Percentiles rank a stretch among this genome's conserved stretches.
phyloP scores from a whole-genome alignment of 1,140 invertebrate genomes.

The Paraescarpia echinospica region DNA sequence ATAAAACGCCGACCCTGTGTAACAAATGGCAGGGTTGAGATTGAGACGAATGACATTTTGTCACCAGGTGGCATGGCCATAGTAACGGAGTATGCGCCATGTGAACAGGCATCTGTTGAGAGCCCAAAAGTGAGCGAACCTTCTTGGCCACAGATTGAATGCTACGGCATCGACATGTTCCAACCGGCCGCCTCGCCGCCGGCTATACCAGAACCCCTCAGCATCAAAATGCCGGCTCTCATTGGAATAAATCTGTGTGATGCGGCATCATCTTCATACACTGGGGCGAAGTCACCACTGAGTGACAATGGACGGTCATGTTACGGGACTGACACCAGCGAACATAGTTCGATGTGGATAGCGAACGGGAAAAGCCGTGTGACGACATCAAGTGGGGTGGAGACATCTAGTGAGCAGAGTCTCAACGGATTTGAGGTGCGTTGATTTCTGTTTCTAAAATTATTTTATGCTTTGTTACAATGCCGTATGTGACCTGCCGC shows the following conservation, averaged over 20 bases:
- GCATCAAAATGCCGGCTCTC: not conserved
- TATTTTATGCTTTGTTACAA: not conserved
- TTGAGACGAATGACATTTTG: not conserved
- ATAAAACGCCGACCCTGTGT: slow-evolving; percentile 49
- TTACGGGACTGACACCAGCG: not conserved
- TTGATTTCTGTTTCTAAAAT: not conserved
- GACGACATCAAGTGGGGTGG: slow-evolving; percentile 33
- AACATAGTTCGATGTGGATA: not conserved
- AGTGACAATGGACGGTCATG: not conserved
- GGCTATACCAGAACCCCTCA: not conserved
- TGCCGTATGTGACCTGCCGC: too few relatives aligned
- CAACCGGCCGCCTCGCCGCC: not conserved
- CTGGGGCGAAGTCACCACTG: not conserved
- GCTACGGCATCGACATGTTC: not conserved
- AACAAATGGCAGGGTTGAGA: not conserved
- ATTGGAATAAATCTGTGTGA: not conserved
- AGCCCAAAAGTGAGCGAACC: not conserved
- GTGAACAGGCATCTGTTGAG: not conserved
- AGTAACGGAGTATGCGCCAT: not conserved
- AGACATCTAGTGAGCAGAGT: slow-evolving; percentile 59
- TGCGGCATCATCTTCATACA: not conserved
- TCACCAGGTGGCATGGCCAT: not conserved
- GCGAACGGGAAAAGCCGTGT: too few relatives aligned
- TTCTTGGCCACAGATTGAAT: not conserved
- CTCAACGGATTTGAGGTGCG: not conserved